phyloP scores from a whole-genome alignment of 2,113 vertebrate species.

The Cheirogaleus medius region DNA sequence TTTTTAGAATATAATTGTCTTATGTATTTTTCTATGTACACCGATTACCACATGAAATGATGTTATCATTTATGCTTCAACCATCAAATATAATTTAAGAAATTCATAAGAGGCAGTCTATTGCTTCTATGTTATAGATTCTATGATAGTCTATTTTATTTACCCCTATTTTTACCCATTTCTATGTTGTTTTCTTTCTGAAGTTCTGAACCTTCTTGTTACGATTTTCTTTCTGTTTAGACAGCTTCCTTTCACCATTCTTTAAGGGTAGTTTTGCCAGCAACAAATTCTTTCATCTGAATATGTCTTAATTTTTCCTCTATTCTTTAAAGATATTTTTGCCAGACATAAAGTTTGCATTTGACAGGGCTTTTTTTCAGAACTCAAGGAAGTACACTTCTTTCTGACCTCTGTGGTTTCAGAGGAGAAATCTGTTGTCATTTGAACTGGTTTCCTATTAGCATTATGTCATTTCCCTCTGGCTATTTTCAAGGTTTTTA shows the following conservation, averaged over 20 bases:
- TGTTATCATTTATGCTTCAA: background rate
- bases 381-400: background rate
- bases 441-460: background rate
- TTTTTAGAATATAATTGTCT: background rate
- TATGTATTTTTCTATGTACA: background rate
- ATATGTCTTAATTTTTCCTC: background rate
- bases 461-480: background rate
- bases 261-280: background rate
- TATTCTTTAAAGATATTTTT: background rate
- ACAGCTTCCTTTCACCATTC: background rate
- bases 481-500: background rate
- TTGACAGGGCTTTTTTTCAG: background rate
- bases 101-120: background rate
- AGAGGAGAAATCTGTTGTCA: background rate
- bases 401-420: background rate
- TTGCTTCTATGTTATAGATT: background rate
- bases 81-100: background rate
- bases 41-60: background rate
- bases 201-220: background rate
- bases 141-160: background rate
- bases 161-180: background rate
- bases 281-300: background rate
- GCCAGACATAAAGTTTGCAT: background rate
- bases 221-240: background rate
- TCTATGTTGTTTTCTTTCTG: background rate